Percentiles rank a stretch among this genome's conserved stretches.
These are phyloP conservation scores for Bubo scandiacus DNA, from an alignment of 2,113 vertebrate species.

Conservation along the genomic window DNA sequence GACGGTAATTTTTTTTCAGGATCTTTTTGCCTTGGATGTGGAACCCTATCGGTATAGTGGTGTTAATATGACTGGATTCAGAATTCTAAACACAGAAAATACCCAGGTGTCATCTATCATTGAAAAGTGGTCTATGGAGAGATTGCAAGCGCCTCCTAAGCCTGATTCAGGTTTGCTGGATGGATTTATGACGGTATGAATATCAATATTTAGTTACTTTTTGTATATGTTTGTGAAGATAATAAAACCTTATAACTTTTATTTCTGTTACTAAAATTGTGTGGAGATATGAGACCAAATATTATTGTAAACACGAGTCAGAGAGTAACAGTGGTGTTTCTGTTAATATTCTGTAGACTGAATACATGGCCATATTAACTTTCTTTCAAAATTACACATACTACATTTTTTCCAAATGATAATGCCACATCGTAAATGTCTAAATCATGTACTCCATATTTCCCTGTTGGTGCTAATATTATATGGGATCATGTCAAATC, in stretches of 20 bases:
- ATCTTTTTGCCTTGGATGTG: conserved; percentile 95
- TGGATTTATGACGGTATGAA: conserved; percentile 98
- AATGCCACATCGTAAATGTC: neutral
- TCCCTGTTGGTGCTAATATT: neutral
- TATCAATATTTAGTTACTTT: conserved; percentile 4
- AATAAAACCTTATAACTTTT: neutral
- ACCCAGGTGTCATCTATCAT: conserved; percentile 96
- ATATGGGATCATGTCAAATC: neutral
- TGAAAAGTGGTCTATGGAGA: conserved; percentile 98
- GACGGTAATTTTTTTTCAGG: conserved; percentile 72
- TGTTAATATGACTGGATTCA: conserved; percentile 98
- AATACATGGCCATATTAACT: neutral
- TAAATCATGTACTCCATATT: neutral
- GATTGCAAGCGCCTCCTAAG: conserved; percentile 95
- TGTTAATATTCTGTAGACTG: neutral
- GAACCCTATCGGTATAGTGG: conserved; percentile 97
- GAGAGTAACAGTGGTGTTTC: neutral
- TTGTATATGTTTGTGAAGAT: neutral
- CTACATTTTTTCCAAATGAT: neutral
- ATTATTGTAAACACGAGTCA: neutral
- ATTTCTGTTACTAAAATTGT: neutral
- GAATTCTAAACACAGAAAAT: conserved; percentile 96
- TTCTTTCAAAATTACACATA: neutral
- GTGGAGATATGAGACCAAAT: neutral
- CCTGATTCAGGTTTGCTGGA: conserved; percentile 98